Percentiles rank a stretch among this genome's conserved stretches.
These are phyloP conservation scores for Callinectes sapidus DNA, from an alignment of 2,888 invertebrate genomes.

Conservation along the genomic window DNA sequence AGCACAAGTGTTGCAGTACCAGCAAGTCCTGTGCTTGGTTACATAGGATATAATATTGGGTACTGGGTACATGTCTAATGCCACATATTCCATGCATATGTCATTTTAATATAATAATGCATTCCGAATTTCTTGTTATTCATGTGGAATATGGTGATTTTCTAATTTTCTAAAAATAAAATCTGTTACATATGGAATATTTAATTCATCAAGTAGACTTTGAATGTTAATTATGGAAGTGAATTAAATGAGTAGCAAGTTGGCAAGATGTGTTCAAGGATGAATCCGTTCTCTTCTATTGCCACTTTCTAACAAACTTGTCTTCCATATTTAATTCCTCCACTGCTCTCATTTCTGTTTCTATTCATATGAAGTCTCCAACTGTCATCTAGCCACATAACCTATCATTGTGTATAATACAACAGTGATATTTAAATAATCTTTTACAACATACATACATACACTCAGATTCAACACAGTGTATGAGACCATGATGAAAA, in stretches of 20 bases:
- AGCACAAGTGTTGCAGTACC: no score
- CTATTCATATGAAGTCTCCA: no score
- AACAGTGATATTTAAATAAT: background rate
- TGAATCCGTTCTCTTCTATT: no score
- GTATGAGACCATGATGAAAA: background rate
- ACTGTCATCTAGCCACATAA: background rate
- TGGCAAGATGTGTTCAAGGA: background rate
- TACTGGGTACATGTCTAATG: background rate
- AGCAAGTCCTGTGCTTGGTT: background rate
- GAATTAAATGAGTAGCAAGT: background rate
- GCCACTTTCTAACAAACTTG: no score
- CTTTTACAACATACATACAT: background rate
- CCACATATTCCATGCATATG: background rate
- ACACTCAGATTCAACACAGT: conserved; percentile 15
- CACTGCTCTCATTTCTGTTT: no score
- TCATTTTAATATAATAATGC: background rate
- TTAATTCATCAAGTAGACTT: background rate
- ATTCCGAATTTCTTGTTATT: background rate
- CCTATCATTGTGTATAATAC: background rate
- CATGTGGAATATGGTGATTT: background rate
- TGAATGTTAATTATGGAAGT: background rate
- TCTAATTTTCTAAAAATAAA: conserved; percentile 34
- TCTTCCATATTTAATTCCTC: no score
- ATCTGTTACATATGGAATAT: background rate
- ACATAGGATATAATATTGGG: background rate